A percentile compares a stretch with the other conserved stretches of the same genome.
These are phyloP conservation scores for Spongilla lacustris DNA, from an alignment of 37 sponge, comb jelly and placozoan species.

Conservation along the genomic window DNA sequence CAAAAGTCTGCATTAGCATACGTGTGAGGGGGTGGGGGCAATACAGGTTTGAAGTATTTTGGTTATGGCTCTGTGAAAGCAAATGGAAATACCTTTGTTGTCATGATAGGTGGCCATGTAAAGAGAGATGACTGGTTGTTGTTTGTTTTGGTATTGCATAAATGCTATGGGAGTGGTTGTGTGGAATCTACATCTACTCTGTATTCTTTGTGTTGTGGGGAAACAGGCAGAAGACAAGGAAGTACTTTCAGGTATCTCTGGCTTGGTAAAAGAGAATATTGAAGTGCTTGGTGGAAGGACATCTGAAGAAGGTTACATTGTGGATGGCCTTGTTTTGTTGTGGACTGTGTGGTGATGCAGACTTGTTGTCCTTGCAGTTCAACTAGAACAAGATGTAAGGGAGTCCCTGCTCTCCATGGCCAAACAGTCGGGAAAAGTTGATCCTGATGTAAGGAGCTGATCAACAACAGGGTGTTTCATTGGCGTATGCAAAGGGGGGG, in stretches of 20 bases:
- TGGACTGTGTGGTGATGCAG: neutral
- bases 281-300: conserved; percentile 37
- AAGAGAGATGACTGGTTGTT: too few species aligned
- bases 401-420: conserved; percentile 83
- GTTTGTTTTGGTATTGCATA: too few species aligned
- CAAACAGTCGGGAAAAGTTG: conserved; percentile 77
- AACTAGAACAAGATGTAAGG: conserved; percentile 68
- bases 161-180: neutral
- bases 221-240: conserved; percentile 68
- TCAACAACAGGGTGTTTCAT: neutral
- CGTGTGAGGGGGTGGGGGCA: too few species aligned
- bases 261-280: conserved; percentile 72
- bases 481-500: too few species aligned
- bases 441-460: conserved; percentile 64
- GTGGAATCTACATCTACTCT: neutral
- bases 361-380: conserved; percentile 26
- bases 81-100: too few species aligned
- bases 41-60: too few species aligned
- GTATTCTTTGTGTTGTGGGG: too few species aligned
- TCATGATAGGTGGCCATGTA: too few species aligned
- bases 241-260: conserved; percentile 43
- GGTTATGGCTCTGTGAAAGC: too few species aligned
- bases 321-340: neutral
- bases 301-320: conserved; percentile 46
- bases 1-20: neutral